phyloP scores from a whole-genome alignment of 2,888 invertebrate genomes.

The Acanthosepion esculentum region DNA sequence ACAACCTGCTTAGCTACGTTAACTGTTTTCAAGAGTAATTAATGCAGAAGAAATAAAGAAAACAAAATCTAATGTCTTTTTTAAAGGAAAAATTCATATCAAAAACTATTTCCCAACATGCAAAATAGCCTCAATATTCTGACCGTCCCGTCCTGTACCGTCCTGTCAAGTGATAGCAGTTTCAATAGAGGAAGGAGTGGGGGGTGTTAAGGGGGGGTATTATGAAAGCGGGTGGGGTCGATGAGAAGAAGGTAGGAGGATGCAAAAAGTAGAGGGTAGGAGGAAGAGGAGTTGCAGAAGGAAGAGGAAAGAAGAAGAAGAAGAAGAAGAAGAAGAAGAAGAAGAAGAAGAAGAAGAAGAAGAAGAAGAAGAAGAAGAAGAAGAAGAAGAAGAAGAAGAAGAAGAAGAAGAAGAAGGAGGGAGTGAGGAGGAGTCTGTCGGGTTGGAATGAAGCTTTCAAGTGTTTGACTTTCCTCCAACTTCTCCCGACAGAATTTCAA shows the following conservation, averaged over 20 bases:
- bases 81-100: background rate
- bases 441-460: background rate
- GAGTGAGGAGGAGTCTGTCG: background rate
- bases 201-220: background rate
- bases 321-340: background rate
- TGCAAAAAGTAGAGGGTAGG: background rate
- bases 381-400: background rate
- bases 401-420: background rate
- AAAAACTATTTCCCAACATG: background rate
- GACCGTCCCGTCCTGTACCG: background rate
- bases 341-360: background rate
- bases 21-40: too few species aligned
- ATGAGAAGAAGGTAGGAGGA: background rate
- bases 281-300: background rate
- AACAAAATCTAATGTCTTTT: background rate
- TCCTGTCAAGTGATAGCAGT: background rate
- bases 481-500: constrained; percentile 20
- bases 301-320: background rate
- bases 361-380: background rate
- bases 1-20: too few species aligned
- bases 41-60: too few species aligned
- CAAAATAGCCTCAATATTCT: background rate
- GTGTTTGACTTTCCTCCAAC: background rate
- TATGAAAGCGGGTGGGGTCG: background rate
- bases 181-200: background rate